Conservation (phyloP, 1,140 invertebrate species). For the Acromyrmex charruanus region DNA sequence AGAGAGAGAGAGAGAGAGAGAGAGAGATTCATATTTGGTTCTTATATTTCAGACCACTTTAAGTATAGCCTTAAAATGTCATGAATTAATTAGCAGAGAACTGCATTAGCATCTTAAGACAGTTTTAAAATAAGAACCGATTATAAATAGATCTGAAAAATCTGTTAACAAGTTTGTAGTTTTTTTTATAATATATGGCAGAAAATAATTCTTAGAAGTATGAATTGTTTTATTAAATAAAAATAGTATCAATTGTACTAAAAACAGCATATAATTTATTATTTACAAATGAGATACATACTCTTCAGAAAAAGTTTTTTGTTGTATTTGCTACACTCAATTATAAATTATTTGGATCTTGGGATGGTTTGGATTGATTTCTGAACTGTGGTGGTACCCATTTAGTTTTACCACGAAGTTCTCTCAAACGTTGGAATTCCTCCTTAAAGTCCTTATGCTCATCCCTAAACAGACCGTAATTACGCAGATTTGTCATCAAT, state of each 20-base stretch:
- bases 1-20: too few species aligned
- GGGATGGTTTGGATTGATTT: slow-evolving; percentile 43
- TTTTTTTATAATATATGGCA: too few species aligned
- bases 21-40: too few species aligned
- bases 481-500: slow-evolving; percentile 90
- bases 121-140: too few species aligned
- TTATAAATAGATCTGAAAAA: too few species aligned
- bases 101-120: too few species aligned
- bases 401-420: slow-evolving; percentile 91
- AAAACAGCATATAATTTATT: not conserved
- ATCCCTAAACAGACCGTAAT: slow-evolving; percentile 94
- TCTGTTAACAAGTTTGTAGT: not conserved
- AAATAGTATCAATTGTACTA: not conserved
- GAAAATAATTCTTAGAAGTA: not conserved
- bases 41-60: too few species aligned
- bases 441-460: slow-evolving; percentile 97
- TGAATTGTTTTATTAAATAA: not conserved
- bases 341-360: not conserved
- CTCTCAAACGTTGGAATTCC: slow-evolving; percentile 93
- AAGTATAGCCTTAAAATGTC: too few species aligned
- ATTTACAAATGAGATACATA: slow-evolving; percentile 15
- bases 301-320: not conserved
- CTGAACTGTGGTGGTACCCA: slow-evolving; percentile 54
- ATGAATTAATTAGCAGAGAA: too few species aligned
- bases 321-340: not conserved